phyloP scores from a whole-genome alignment of 2,888 invertebrate genomes.

The Tinea semifulvella region DNA sequence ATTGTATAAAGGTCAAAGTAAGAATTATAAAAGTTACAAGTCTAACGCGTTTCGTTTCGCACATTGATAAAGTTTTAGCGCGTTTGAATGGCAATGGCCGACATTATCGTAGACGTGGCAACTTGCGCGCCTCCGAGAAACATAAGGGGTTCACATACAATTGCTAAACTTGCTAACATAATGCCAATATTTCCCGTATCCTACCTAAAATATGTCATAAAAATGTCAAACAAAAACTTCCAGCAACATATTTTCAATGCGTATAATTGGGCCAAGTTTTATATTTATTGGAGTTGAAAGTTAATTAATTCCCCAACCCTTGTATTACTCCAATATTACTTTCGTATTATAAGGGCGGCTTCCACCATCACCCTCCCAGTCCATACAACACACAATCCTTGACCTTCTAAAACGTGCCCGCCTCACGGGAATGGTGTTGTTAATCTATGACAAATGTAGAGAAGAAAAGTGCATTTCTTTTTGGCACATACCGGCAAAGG shows the following conservation, averaged over 20 bases:
- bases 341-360: too few relatives aligned
- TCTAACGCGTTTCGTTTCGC: conserved; percentile 55
- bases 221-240: conserved; percentile 36
- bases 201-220: conserved; percentile 54
- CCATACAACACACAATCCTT: too few relatives aligned
- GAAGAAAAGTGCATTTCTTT: too few relatives aligned
- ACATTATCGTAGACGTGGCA: conserved; percentile 66
- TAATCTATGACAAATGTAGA: too few relatives aligned
- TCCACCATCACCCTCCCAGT: too few relatives aligned
- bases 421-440: too few relatives aligned
- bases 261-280: background rate
- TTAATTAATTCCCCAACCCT: too few relatives aligned
- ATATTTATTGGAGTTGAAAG: background rate
- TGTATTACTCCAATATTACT: background rate
- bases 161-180: conserved; percentile 63
- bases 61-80: conserved; percentile 65
- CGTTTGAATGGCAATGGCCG: conserved; percentile 65
- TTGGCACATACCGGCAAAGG: too few relatives aligned
- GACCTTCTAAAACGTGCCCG: too few relatives aligned
- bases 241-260: background rate
- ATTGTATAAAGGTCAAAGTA: too few relatives aligned
- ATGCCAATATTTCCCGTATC: conserved; percentile 50
- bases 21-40: conserved; percentile 26
- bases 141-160: conserved; percentile 64
- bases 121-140: conserved; percentile 59